A percentile compares a stretch with the other conserved stretches of the same genome.
phyloP scores from a whole-genome alignment of 1,140 invertebrate species.

The Drosophila lini region DNA sequence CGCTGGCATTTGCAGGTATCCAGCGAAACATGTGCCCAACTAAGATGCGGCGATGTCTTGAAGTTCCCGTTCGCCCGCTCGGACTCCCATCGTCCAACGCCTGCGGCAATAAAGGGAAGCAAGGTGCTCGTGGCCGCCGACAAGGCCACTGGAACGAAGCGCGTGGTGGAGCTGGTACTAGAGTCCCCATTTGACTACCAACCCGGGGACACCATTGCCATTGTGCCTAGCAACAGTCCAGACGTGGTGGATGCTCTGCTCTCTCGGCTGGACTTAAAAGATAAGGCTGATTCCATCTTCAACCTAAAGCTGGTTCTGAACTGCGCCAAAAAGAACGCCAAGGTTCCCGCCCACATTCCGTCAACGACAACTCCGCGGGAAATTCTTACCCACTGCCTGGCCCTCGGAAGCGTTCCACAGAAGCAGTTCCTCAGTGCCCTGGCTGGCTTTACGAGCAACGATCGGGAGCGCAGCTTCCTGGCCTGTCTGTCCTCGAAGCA shows the following conservation, averaged over 20 bases:
- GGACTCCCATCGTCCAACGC: constrained; percentile 3
- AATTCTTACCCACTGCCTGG: constrained; percentile 80
- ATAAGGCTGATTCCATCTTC: constrained; percentile 52
- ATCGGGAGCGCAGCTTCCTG: constrained; percentile 55
- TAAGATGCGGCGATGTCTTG: constrained; percentile 39
- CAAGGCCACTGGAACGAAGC: constrained; percentile 44
- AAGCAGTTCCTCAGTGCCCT: constrained; percentile 80
- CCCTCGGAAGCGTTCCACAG: constrained; percentile 78
- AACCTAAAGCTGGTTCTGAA: constrained; percentile 31
- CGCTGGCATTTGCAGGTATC: constrained; percentile 3
- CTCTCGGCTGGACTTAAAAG: constrained; percentile 34
- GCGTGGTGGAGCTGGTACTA: constrained; percentile 62
- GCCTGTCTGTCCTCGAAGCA: constrained; percentile 71
- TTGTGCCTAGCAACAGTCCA: constrained; percentile 59
- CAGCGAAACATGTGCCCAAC: constrained; percentile 41
- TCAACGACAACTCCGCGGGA: constrained; percentile 60
- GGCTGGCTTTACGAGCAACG: constrained; percentile 46
- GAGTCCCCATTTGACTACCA: constrained; percentile 38
- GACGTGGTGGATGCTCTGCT: constrained; percentile 46
- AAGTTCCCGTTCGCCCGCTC: constrained; percentile 64
- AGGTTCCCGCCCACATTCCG: constrained; percentile 83
- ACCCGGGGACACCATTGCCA: constrained; percentile 74
- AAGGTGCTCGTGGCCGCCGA: constrained; percentile 48
- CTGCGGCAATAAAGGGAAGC: constrained; percentile 34
- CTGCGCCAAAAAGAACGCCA: constrained; percentile 64